Evolutionary conservation across 2,113 vertebrate genomes (phyloP), one percentile per base, ranked within the genome.

Genomic region (Lepus timidus): DNA sequence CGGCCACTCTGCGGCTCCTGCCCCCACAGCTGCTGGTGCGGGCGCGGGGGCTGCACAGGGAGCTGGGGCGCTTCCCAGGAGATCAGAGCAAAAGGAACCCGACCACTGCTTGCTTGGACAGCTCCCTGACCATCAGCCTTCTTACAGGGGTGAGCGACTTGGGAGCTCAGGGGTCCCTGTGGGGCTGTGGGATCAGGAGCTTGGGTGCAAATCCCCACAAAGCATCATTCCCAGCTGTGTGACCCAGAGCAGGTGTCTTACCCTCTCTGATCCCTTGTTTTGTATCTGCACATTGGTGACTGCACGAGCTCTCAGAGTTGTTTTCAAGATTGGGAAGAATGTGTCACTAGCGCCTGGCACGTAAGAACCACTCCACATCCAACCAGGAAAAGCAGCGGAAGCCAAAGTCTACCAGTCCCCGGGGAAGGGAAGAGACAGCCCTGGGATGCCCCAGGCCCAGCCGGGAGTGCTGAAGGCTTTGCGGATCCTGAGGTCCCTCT

Each of bases 271-370:
- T 44, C n/a, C 86, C 31, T 1, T 12, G 6, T 29, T 78, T 71
- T 25, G 29, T 36, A 68, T 13, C 36, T 29, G 33, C 27, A n/a
- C 29, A 36, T 19, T 7, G 22, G 64, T 8, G 55, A 20, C 2
- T 31, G 84, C 86, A 68, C 31, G 3, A 49, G 85, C 83, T 78
- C 78, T 81, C 93, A 67, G 58, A 62, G 89, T 39, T 96, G 96
- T 90, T 96, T 65, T 86, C 39, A 93, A 94, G 87, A 85, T 0
- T 6, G 52, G 79, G 51, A 76, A 84, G 58, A 82, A 83, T 62
- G 87, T 14, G 1, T 93, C 96, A 73, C 90, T 27, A 80, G 83
- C 74, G 64, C 92, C 81, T 71, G 94, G 90, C 88, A 81, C 81
- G 31, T 16, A 84, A 51, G 36, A 68, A 87, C 80, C 31, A 79